phyloP scores from a whole-genome alignment of 2,888 invertebrate genomes.

The Nephrotoma appendiculata region DNA sequence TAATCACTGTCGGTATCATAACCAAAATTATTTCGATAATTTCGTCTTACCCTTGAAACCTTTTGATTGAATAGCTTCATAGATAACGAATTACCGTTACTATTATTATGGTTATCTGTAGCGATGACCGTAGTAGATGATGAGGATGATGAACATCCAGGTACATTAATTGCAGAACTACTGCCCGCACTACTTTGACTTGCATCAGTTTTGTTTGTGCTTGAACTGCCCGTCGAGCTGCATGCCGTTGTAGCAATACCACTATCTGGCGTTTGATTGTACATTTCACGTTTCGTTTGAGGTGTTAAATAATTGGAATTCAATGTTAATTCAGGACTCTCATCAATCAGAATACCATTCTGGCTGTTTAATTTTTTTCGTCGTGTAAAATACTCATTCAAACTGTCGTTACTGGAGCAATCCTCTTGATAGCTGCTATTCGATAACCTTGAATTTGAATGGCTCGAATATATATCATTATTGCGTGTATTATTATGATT shows the following conservation, averaged over 20 bases:
- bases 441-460: slow-evolving; percentile 21
- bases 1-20: slow-evolving; percentile 48
- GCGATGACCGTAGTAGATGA: background rate
- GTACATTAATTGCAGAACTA: slow-evolving; percentile 4
- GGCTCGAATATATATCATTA: slow-evolving; percentile 20
- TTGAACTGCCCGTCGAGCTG: slow-evolving; percentile 14
- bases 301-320: background rate
- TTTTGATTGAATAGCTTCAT: slow-evolving; percentile 32
- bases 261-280: slow-evolving; percentile 21
- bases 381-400: slow-evolving; percentile 12
- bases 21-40: slow-evolving; percentile 45
- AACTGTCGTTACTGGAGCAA: slow-evolving; percentile 14
- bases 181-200: slow-evolving; percentile 5
- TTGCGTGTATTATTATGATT: background rate
- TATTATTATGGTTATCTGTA: background rate
- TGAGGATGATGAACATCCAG: background rate
- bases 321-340: background rate
- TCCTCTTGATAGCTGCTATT: slow-evolving; percentile 20
- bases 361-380: slow-evolving; percentile 10
- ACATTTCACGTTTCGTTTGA: slow-evolving; percentile 1
- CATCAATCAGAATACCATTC: slow-evolving; percentile 1
- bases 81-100: slow-evolving; percentile 7
- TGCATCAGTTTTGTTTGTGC: slow-evolving; percentile 5
- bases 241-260: slow-evolving; percentile 19
- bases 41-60: slow-evolving; percentile 44